These are phyloP conservation scores for Arizona elegans DNA, from an alignment of 2,113 vertebrate species.

Conservation along the genomic window DNA sequence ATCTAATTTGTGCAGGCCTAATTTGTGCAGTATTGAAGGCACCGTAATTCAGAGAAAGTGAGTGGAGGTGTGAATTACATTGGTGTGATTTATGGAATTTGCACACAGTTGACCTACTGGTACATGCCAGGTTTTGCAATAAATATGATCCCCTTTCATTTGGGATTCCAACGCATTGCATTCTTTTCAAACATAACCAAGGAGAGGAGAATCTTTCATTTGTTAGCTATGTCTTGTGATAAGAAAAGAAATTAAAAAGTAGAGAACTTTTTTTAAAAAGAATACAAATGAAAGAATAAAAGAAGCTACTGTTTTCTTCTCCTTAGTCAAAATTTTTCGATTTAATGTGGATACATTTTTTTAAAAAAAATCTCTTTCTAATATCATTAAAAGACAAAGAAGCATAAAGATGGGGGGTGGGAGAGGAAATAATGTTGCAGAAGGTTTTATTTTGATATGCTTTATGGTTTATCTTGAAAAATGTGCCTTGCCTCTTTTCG, in stretches of 20 bases:
- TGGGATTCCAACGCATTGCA: neutral
- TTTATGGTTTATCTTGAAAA: neutral
- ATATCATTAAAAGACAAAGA: neutral
- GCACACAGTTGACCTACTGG: neutral
- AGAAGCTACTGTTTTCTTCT: neutral
- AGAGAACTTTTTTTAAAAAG: neutral
- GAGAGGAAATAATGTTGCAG: neutral
- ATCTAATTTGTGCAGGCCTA: conserved; percentile 31
- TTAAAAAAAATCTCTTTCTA: neutral
- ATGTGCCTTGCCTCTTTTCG: neutral
- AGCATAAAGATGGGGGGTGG: neutral
- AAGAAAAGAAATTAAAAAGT: neutral
- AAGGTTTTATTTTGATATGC: neutral
- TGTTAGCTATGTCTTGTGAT: neutral
- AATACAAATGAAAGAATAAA: neutral
- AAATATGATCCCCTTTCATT: neutral
- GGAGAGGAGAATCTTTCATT: neutral
- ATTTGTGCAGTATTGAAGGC: neutral
- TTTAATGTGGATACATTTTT: neutral
- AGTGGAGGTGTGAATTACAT: conserved; percentile 7
- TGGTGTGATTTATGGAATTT: conserved; percentile 3
- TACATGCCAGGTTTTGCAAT: neutral
- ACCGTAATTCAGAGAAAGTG: neutral
- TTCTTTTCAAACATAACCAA: neutral
- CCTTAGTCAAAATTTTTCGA: neutral